Base-by-base conservation (phyloP, 2,888 invertebrate genomes). In the Matsumyia berberina region DNA sequence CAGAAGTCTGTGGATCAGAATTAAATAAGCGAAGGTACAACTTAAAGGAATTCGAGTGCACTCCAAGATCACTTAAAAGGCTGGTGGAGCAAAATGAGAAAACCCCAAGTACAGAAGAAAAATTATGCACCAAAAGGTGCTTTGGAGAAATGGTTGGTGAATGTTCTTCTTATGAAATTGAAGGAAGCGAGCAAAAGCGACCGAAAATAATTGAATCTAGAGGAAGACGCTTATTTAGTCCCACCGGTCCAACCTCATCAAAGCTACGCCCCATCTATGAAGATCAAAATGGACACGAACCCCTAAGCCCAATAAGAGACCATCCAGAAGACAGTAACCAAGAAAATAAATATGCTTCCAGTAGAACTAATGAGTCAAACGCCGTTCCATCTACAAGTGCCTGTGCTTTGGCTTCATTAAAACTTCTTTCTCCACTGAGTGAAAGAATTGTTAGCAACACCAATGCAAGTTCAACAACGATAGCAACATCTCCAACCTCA, bases 61-160 rank as follows among this genome's bases (percentile, higher is more conserved):
- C 94, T 0, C 94, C 94, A 0, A 90, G 91, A 64, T 93, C 93
- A 0, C 82, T 93, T 0, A 93, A 93, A 86, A 91, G 93, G 0
- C 89, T 88, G 37, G 90, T 87, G 89, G 93, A 90, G 87, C 92
- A 83, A 87, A 91, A 88, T 85, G 91, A 88, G 88, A 91, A 88
- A 70, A 90, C 89, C 2, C 92, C 88, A 39, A 89, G 88, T 80
- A 89, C 90, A 1, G 87, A 89, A 15, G 91, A 90, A 82, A 91
- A 91, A 73, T 49, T 87, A 1, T 81, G 85, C 6, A 87, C 87
- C 5, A 92, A 92, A 86, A 89, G 91, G 39, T 89, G 89, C 0
- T 92, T 91, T 53, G 80, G 89, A 9, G 91, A 92, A 70, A 90
- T 91, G 89, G 73, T 89, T 35, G 89, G 89, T 1, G 88, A 88